A percentile compares a stretch with the other conserved stretches of the same genome.
Evolutionary conservation across 2,797 vertebrate species (phyloP).

Genomic region (Parotocinclus haroldoi): DNA sequence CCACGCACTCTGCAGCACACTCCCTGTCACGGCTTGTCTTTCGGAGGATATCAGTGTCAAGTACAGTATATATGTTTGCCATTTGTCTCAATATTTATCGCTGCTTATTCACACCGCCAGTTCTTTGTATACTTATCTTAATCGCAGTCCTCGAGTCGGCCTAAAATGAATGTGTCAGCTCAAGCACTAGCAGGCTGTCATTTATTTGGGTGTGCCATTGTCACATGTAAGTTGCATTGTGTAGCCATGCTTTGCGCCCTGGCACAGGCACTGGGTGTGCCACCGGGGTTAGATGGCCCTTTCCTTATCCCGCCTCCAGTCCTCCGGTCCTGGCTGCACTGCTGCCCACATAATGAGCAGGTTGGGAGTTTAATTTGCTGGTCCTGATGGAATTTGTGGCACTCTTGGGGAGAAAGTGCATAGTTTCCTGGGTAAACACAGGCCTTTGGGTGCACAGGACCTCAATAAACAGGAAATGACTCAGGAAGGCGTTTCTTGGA

Average conservation of each 20-base stretch:
- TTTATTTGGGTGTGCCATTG: conserved; percentile 18
- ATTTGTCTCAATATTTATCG: no score
- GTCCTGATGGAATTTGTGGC: conserved; percentile 71
- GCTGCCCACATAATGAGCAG: conserved; percentile 75
- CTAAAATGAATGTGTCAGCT: conserved; percentile 4
- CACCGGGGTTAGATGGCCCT: conserved; percentile 64
- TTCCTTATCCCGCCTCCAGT: conserved; percentile 60
- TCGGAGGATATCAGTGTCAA: conserved; percentile 4
- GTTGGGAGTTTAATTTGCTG: conserved; percentile 73
- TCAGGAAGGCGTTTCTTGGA: conserved; percentile 72
- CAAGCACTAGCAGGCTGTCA: conserved; percentile 2
- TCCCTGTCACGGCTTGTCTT: conserved; percentile 29
- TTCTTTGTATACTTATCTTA: no score
- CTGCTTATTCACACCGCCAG: no score
- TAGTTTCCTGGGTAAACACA: conserved; percentile 73
- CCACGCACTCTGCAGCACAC: conserved; percentile 38
- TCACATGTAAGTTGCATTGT: conserved; percentile 26
- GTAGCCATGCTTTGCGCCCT: conserved; percentile 45
- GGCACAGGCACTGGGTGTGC: conserved; percentile 56
- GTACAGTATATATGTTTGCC: no score
- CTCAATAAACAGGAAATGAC: conserved; percentile 84
- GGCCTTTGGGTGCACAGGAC: conserved; percentile 64
- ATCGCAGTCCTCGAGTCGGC: no score
- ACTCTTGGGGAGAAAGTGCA: conserved; percentile 67
- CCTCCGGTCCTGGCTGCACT: conserved; percentile 56